A percentile compares a stretch with the other conserved stretches of the same genome.
phyloP scores from a whole-genome alignment of 2,113 vertebrate genomes.

The Paramisgurnus dabryanus region DNA sequence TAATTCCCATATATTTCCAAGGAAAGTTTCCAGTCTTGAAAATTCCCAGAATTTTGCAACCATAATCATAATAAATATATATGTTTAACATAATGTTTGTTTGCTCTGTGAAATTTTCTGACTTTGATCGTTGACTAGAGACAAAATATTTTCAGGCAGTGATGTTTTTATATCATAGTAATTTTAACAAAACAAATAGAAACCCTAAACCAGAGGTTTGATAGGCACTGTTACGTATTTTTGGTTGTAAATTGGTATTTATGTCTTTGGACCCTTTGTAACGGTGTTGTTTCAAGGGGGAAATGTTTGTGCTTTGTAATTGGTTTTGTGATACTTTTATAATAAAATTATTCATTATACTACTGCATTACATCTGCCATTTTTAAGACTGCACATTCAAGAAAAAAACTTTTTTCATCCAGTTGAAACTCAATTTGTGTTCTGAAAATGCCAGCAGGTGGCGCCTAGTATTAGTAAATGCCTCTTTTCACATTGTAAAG shows the following conservation, averaged over 20 bases:
- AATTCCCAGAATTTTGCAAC: too few relatives aligned
- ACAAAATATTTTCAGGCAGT: not conserved
- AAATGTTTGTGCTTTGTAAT: constrained; percentile 47
- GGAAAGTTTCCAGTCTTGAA: too few relatives aligned
- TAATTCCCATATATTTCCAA: too few relatives aligned
- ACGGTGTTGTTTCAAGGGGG: constrained; percentile 54
- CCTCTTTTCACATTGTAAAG: too few relatives aligned
- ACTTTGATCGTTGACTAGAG: not conserved
- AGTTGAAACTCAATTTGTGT: not conserved
- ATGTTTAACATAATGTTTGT: not conserved
- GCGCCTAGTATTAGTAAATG: not conserved
- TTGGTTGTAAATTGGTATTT: constrained; percentile 56
- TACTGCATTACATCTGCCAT: not conserved
- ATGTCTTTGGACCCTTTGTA: constrained; percentile 52
- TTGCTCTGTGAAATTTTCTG: not conserved
- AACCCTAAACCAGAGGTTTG: constrained; percentile 49
- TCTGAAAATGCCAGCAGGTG: constrained; percentile 22
- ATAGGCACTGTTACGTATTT: constrained; percentile 46
- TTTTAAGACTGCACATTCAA: not conserved
- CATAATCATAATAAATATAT: not conserved
- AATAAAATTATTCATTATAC: constrained; percentile 62
- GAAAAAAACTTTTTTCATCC: too few relatives aligned
- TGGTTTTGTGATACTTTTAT: constrained; percentile 60
- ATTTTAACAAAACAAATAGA: constrained; percentile 20
- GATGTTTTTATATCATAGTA: constrained; percentile 8